A percentile compares a stretch with the other conserved stretches of the same genome.
Conservation (phyloP, 30 jellyfish, hydroid and myxozoan genomes). For the Clytia hemisphaerica region DNA sequence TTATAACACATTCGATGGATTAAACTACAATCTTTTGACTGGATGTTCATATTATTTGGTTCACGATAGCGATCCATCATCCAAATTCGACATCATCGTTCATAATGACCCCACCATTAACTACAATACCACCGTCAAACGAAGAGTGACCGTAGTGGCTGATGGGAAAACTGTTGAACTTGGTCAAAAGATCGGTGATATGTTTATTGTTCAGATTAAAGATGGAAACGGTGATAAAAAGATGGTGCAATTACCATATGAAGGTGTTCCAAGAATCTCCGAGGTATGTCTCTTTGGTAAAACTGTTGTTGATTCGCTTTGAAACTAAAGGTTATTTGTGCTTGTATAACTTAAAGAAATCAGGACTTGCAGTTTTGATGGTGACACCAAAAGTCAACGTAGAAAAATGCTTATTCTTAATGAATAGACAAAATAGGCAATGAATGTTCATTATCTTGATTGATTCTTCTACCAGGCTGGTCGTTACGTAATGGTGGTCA, state of each 20-base stretch:
- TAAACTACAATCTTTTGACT: conserved; percentile 55
- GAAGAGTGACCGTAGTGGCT: conserved; percentile 54
- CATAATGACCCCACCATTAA: conserved; percentile 66
- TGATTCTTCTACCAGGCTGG: conserved; percentile 65
- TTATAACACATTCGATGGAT: conserved; percentile 91
- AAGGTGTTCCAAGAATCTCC: conserved; percentile 63
- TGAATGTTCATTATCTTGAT: too few species aligned
- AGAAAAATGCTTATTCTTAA: neutral
- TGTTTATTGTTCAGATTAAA: conserved; percentile 55
- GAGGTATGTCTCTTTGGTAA: conserved; percentile 37
- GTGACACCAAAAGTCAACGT: neutral
- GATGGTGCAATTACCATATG: conserved; percentile 67
- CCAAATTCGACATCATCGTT: conserved; percentile 53
- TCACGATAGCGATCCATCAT: conserved; percentile 74
- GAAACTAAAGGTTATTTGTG: neutral
- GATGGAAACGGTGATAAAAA: too few species aligned
- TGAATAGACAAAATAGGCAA: neutral
- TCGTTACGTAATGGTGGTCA: conserved; percentile 72
- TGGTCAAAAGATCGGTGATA: conserved; percentile 64
- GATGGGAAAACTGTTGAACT: conserved; percentile 54
- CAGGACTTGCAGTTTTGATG: neutral
- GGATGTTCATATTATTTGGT: conserved; percentile 74
- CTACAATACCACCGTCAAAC: conserved; percentile 64
- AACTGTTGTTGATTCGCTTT: neutral
- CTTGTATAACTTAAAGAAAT: too few species aligned